These are phyloP conservation scores for Paratilapia polleni DNA, from an alignment of 2,113 vertebrate genomes.

Conservation along the genomic window DNA sequence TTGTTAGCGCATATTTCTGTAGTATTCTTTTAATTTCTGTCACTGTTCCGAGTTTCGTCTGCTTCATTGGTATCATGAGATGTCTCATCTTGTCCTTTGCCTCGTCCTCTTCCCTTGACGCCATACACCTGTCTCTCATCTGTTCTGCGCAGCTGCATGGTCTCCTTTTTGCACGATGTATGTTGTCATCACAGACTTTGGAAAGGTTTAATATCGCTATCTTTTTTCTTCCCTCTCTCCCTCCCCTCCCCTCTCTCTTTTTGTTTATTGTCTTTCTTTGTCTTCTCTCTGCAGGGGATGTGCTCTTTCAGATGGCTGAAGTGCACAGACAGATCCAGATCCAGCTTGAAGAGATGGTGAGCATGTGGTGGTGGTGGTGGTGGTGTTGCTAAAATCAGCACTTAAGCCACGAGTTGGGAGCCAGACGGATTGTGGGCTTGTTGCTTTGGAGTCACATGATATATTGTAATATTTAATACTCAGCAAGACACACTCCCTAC, in stretches of 20 bases:
- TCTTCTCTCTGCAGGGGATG: conserved; percentile 86
- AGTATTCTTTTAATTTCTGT: conserved; percentile 17
- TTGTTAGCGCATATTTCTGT: conserved; percentile 19
- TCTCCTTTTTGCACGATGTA: conserved; percentile 56
- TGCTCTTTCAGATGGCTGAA: conserved; percentile 99
- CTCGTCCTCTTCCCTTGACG: conserved; percentile 18
- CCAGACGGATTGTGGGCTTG: conserved; percentile 19
- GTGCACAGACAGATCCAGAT: conserved; percentile 98
- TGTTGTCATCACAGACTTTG: not conserved
- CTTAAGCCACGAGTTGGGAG: not conserved
- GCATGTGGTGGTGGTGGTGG: conserved; percentile 61
- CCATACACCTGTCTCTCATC: conserved; percentile 15
- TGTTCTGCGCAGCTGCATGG: conserved; percentile 69
- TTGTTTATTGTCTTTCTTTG: conserved; percentile 53
- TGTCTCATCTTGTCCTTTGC: conserved; percentile 45
- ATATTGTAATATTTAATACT: conserved; percentile 21
- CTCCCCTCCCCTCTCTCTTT: conserved; percentile 24
- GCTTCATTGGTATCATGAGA: conserved; percentile 24
- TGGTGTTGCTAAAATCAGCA: conserved; percentile 23
- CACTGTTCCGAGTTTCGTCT: conserved; percentile 19
- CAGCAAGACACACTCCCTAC: not conserved
- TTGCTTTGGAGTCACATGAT: conserved; percentile 16
- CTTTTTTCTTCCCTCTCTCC: not conserved
- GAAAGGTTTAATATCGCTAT: not conserved
- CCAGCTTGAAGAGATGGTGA: conserved; percentile 98